Conservation (phyloP, 2,113 vertebrate genomes). For the Otolemur garnettii region DNA sequence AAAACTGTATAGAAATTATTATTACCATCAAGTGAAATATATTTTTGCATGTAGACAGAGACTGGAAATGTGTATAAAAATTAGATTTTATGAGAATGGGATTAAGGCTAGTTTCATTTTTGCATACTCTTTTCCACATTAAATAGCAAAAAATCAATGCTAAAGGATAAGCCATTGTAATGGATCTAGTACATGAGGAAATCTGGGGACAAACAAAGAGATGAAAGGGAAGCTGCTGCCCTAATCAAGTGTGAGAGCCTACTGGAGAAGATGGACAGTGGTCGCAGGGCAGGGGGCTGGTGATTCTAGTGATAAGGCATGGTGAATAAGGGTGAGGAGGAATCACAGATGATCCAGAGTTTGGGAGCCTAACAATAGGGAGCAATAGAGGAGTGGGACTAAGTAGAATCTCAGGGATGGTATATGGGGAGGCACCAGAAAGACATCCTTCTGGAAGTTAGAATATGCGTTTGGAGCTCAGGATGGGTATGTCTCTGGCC, state of each 20-base stretch:
- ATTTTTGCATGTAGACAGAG: neutral
- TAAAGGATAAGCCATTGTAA: neutral
- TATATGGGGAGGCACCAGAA: neutral
- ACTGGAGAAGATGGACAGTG: neutral
- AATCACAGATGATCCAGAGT: neutral
- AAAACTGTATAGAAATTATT: constrained; percentile 5
- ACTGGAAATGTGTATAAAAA: neutral
- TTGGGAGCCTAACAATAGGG: neutral
- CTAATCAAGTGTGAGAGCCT: neutral
- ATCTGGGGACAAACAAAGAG: neutral
- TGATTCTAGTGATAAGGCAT: neutral
- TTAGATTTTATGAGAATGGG: neutral
- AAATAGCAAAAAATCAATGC: neutral
- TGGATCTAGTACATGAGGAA: neutral
- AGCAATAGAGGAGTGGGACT: neutral
- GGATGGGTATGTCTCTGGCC: neutral
- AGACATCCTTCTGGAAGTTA: neutral
- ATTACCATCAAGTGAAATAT: neutral
- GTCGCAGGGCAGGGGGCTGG: neutral
- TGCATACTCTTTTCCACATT: neutral
- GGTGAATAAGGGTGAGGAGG: neutral
- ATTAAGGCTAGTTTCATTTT: neutral
- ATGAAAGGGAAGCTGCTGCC: neutral
- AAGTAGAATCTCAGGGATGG: neutral
- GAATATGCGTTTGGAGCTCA: neutral